Evolutionary conservation across 1,140 invertebrate species (phyloP), one percentile per base, ranked within the genome.

Genomic region (Drosophila athabasca): DNA sequence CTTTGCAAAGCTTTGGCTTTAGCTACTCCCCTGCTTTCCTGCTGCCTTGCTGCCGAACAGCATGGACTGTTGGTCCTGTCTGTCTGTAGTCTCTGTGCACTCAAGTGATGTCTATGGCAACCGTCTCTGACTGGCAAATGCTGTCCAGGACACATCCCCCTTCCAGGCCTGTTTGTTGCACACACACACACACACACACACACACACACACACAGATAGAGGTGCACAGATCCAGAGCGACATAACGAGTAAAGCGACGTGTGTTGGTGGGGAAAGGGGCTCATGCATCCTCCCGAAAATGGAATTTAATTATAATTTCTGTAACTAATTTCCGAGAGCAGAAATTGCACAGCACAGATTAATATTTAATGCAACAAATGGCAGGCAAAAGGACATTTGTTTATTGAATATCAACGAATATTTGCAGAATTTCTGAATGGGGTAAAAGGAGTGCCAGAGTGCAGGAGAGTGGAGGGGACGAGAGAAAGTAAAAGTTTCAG

Each of bases 271-370:
- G 8, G 6, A 8, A 11, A 15, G 39, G 29, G 8, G 29, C 31
- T 50, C 44, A 62, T 83, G 76, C 66, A 73, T 26, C 49, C 70
- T 9, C 8, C 35, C 35, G 13, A 39, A 39, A 57, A 76, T 69
- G 82, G 82, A 87, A 87, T 87, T 87, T 87, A 87, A 87, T 87
- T 87, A 87, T 88, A 82, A 87, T 75, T 87, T 87, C 74, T 87
- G 79, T 69, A 88, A 87, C 82, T 87, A 88, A 88, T 87, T 87
- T 88, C 79, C 82, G 82, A 79, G 79, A 79, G 79, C 29, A 66
- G 35, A 54, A 84, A 76, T 68, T 65, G 76, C 24, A 26, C 4
- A 5, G 24, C 52, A 79, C 81, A 78, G 74, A 85, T 85, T 81
- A 87, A 85, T 85, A 78, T 77, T 87, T 87, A 85, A 85, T 85